A percentile compares a stretch with the other conserved stretches of the same genome.
phyloP scores from a whole-genome alignment of 2,797 vertebrate genomes.

The Anomalospiza imberbis region DNA sequence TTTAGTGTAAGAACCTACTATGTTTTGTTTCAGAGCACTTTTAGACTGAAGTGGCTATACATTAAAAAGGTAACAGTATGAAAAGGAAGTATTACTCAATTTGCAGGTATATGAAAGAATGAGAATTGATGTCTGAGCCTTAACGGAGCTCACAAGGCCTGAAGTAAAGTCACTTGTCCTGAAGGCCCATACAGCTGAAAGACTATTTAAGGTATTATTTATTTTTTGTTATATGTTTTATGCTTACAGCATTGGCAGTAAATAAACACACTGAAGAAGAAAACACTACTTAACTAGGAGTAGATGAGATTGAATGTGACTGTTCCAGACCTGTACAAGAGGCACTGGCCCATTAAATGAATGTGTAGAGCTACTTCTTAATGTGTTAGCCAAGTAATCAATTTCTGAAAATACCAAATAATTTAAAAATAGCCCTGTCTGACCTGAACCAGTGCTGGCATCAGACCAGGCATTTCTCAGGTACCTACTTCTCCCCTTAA shows the following conservation, averaged over 20 bases:
- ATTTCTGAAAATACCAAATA: constrained; percentile 77
- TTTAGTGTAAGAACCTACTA: neutral
- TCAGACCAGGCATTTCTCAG: constrained; percentile 56
- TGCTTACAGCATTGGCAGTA: constrained; percentile 69
- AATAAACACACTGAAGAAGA: constrained; percentile 73
- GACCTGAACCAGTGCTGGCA: constrained; percentile 50
- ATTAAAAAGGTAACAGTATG: constrained; percentile 15
- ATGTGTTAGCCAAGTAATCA: constrained; percentile 72
- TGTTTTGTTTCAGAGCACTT: neutral
- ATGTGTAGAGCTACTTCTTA: constrained; percentile 72
- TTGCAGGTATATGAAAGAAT: constrained; percentile 18
- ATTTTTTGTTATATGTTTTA: constrained; percentile 71
- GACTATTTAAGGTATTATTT: constrained; percentile 67
- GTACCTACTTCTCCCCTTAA: constrained; percentile 63
- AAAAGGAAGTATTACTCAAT: constrained; percentile 25
- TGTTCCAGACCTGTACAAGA: constrained; percentile 68
- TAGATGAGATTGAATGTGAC: constrained; percentile 75
- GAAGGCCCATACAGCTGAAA: constrained; percentile 10
- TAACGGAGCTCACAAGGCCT: constrained; percentile 9
- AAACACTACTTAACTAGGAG: constrained; percentile 69
- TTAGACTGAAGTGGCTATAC: neutral
- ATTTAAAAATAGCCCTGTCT: constrained; percentile 68
- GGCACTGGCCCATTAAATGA: constrained; percentile 77
- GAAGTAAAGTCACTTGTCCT: constrained; percentile 48
- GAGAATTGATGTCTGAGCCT: constrained; percentile 25